Evolutionary conservation across 2,113 vertebrate genomes (phyloP), one percentile per base, ranked within the genome.

Genomic region (Setophaga kirtlandii): DNA sequence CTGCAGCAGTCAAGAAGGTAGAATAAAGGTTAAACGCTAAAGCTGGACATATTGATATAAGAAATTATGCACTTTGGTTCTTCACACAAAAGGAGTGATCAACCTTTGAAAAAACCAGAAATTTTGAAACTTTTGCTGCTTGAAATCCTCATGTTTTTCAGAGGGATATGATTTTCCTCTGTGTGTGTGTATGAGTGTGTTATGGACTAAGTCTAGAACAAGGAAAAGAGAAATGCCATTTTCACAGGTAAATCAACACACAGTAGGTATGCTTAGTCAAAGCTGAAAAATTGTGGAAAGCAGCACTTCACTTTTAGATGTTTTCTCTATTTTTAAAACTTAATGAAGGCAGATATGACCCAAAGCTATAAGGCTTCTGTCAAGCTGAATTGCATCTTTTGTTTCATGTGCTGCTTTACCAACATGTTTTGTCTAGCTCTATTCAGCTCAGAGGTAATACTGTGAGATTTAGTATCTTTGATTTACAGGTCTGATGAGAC

Each of bases 371-470:
- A 78, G 67, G n/a, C 15, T 73, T 68, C 62, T 73, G 31, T 85
- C 58, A 83, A 58, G 49, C 17, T 87, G 73, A 94, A 92, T n/a
- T 49, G 56, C 56, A 64, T 59, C 74, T 75, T 91, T 82, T 93
- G 70, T 96, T 95, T 87, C 53, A 82, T 24, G 12, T 75, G 39
- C 28, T 89, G 35, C 47, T 93, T 86, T 87, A 80, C 80, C 44
- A 92, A 89, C 80, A 69, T 82, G 89, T 86, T 96, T 95, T 94
- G 77, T 76, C 81, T 93, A 89, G 94, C 84, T 94, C 60, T 91
- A 16, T 87, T 94, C 83, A 91, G 77, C 87, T 95, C 60, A 92
- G 65, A 94, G 80, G 79, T 92, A 94, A 79, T 30, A 23, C 20
- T 74, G 31, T 63, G 80, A 95, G 59, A 60, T 83, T 92, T 83